Conservation (phyloP, 2,888 invertebrate species). For the Gordius sp. region DNA sequence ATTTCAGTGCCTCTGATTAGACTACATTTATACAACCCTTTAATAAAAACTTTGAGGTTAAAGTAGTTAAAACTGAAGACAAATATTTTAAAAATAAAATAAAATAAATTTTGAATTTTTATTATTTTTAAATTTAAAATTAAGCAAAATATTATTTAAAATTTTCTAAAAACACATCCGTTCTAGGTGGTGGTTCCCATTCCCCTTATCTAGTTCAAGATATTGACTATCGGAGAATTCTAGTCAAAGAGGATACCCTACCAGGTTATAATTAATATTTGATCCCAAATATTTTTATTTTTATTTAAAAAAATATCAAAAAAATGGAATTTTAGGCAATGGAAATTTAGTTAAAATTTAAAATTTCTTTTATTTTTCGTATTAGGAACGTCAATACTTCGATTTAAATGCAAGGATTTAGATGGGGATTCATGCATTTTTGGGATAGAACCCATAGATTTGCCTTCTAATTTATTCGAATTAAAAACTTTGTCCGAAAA, state of each 20-base stretch:
- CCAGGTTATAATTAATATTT: not conserved
- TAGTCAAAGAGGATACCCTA: not conserved
- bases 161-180: too few species aligned
- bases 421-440: not conserved
- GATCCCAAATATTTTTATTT: conserved; percentile 9
- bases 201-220: conserved; percentile 7
- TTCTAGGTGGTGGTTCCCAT: conserved; percentile 10
- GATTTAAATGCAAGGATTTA: not conserved
- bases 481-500: not conserved
- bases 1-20: too few species aligned
- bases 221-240: not conserved
- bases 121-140: too few species aligned
- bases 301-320: not conserved
- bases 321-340: not conserved
- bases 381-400: not conserved
- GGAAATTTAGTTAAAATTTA: not conserved
- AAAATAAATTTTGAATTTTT: too few species aligned
- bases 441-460: conserved; percentile 1
- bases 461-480: not conserved
- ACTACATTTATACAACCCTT: too few species aligned
- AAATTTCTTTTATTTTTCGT: not conserved
- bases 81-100: too few species aligned
- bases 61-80: too few species aligned
- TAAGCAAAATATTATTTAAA: too few species aligned
- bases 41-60: too few species aligned